Conservation (phyloP, 2,888 invertebrate genomes). For the Autographa gamma region DNA sequence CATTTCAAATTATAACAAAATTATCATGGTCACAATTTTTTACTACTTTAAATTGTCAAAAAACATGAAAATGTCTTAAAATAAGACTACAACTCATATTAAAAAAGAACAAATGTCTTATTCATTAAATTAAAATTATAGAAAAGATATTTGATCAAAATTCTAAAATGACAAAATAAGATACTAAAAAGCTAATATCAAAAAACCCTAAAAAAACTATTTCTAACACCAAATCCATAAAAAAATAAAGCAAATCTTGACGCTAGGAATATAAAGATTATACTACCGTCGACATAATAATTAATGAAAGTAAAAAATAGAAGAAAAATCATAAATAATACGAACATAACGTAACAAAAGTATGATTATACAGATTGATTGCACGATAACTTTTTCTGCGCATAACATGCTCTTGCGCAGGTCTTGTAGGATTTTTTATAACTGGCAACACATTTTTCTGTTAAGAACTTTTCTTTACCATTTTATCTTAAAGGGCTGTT, state of each 20-base stretch:
- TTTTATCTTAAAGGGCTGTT: not conserved
- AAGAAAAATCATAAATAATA: conserved; percentile 46
- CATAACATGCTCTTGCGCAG: conserved; percentile 36
- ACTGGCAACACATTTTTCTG: not conserved
- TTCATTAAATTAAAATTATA: too few species aligned
- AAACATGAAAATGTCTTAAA: too few species aligned
- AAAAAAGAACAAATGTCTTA: too few species aligned
- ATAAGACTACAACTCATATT: too few species aligned
- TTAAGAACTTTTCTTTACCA: not conserved
- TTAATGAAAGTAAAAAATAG: conserved; percentile 22
- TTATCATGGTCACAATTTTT: not conserved
- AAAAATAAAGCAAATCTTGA: not conserved
- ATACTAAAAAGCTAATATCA: too few species aligned
- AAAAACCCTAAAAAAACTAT: too few species aligned
- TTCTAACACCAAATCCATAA: too few species aligned
- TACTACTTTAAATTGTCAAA: too few species aligned
- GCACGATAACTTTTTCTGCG: conserved; percentile 45
- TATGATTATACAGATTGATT: conserved; percentile 44
- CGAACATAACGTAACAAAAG: conserved; percentile 40
- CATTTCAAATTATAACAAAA: not conserved
- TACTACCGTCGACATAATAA: conserved; percentile 13
- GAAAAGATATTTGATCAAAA: too few species aligned
- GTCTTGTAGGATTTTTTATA: conserved; percentile 27
- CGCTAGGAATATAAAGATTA: conserved; percentile 9
- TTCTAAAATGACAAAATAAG: too few species aligned